Evolutionary conservation across 2,888 invertebrate species (phyloP), one percentile per base, ranked within the genome.

Genomic region (Trisateles emortualis): DNA sequence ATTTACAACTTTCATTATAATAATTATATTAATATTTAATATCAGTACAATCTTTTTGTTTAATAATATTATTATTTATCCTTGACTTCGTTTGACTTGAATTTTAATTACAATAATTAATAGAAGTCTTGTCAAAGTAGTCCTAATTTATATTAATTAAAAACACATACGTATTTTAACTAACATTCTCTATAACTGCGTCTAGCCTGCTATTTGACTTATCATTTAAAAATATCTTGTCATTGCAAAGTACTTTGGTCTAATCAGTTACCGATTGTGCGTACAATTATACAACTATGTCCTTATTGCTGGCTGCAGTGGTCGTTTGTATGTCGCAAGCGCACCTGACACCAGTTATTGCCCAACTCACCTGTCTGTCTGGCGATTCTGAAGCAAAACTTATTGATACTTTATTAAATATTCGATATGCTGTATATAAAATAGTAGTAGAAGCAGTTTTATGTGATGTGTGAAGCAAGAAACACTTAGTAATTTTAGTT

Each of bases 301-400:
- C 64, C 73, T 65, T 75, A 72, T 66, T 70, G 52, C 50, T 36
- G 40, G 42, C 41, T 50, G 53, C 52, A 38, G 59, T 54, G 45
- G 63, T 49, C 56, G 48, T 59, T 64, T 59, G 72, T 35, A 52
- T 74, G 69, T 68, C 57, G 76, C 68, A 78, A 79, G 50, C 43
- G 14, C 64, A 75, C 75, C 61, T 70, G 74, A 81, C 76, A 76
- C 79, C 73, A 42, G 52, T 46, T 52, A 41, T 52, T 83, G 67
- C 67, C 64, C 72, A 80, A 85, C 76, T 44, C 57, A 81, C 76
- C 75, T 75, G 84, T 78, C 72, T 66, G 70, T 68, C 73, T 59
- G 63, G 67, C 59, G 56, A 60, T 64, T 77, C 64, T 66, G 66
- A 59, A 56, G 67, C 67, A 57, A 68, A 67, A 60, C 67, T 68